Evolutionary conservation across 2,797 vertebrate genomes (phyloP).

Genomic region (Lepus townsendii): DNA sequence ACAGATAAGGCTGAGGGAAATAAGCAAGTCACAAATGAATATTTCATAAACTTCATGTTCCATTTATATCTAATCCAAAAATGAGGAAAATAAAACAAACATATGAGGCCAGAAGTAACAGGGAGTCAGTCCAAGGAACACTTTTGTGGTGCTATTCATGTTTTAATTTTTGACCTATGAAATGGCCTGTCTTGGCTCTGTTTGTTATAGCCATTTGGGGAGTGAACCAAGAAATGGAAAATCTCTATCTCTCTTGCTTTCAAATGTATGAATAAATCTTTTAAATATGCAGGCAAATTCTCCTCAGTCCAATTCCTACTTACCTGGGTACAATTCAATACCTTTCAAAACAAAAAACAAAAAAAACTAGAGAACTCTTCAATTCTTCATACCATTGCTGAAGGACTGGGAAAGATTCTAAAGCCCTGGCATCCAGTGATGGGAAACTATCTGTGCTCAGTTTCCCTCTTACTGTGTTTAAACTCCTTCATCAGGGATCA

Average conservation of each 20-base stretch:
- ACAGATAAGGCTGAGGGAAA: neutral
- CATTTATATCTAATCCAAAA: slow-evolving; percentile 6
- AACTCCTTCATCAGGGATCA: neutral
- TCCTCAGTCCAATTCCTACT: neutral
- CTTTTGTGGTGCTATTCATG: neutral
- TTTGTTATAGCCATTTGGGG: neutral
- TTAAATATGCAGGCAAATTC: neutral
- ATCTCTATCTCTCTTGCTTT: too few species aligned
- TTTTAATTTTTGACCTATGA: neutral
- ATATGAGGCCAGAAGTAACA: neutral
- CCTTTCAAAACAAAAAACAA: neutral
- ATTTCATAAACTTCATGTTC: neutral
- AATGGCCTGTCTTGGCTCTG: neutral
- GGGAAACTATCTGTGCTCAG: neutral
- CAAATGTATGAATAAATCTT: neutral
- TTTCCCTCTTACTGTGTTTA: neutral
- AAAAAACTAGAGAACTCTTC: neutral
- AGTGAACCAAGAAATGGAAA: too few species aligned
- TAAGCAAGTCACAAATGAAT: neutral
- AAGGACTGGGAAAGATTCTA: neutral
- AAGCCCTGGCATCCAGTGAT: neutral
- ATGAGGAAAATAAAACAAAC: neutral
- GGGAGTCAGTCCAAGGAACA: neutral
- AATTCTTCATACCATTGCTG: neutral
- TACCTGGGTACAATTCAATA: neutral